Percentiles rank a stretch among this genome's conserved stretches.
Evolutionary conservation across 2,797 vertebrate species (phyloP).

Genomic region (Betta splendens): DNA sequence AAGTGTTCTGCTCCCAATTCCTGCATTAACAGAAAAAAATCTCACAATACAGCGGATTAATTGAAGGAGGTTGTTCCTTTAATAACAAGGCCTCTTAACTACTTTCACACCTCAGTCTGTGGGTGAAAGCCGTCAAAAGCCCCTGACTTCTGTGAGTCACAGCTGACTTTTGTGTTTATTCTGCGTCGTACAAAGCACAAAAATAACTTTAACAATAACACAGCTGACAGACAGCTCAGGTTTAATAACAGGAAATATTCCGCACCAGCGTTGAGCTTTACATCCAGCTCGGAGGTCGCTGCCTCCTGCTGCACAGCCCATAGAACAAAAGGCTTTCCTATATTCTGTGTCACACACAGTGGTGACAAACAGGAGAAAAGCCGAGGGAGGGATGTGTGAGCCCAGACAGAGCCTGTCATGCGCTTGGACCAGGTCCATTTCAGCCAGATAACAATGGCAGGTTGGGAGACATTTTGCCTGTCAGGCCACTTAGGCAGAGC

Average conservation of each 20-base stretch:
- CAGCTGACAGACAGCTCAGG: not conserved
- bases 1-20: constrained; percentile 32
- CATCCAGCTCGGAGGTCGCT: no score
- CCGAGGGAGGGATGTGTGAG: constrained; percentile 46
- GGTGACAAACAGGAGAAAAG: constrained; percentile 50
- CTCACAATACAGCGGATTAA: constrained; percentile 47
- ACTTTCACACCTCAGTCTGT: not conserved
- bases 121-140: not conserved
- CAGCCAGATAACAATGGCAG: constrained; percentile 61
- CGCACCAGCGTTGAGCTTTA: no score
- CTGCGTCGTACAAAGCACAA: not conserved
- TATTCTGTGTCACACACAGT: constrained; percentile 33
- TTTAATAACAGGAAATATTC: not conserved
- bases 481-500: constrained; percentile 62
- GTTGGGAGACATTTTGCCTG: constrained; percentile 66
- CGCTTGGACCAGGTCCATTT: constrained; percentile 68
- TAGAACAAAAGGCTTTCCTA: constrained; percentile 11
- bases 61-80: constrained; percentile 28
- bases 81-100: not conserved
- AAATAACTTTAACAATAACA: not conserved
- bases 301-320: constrained; percentile 12
- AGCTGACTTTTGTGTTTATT: constrained; percentile 1
- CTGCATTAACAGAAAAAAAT: constrained; percentile 32
- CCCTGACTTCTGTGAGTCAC: not conserved
- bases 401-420: constrained; percentile 50